Evolutionary conservation across 1,140 invertebrate species (phyloP), one percentile per base, ranked within the genome.

Genomic region (Parasteatoda tepidariorum): DNA sequence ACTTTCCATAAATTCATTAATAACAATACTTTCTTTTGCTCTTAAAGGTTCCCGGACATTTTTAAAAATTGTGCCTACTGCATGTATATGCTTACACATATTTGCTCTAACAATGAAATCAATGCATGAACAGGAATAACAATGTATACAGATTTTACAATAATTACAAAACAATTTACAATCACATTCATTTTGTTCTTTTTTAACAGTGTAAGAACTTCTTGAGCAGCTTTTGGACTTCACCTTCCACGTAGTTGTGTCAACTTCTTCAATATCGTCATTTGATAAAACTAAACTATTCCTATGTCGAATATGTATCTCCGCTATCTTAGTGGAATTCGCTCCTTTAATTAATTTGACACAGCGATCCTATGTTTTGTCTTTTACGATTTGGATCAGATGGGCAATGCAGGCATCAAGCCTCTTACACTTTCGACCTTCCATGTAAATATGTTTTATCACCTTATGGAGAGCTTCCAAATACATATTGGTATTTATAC

Each of bases 281-380:
- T 24, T 34, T 3, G 26, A 24, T n/a, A 68, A 34, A n/a, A 24
- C 41, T 15, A 24, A 18, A 59, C 41, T 59, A 57, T 68, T 33
- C 24, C 3, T 4, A 9, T 68, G 64, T 24, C 28, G 22, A 33
- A 34, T 13, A 26, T 68, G 31, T 4, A 34, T 38, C 18, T 68
- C 38, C 34, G 41, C 6, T 34, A 59, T 67, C 28, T 28, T 22
- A 48, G n/a, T 28, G 38, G 31, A 13, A 18, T 30, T 33, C n/a
- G 55, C 38, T 28, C 26, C 55, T 41, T 41, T 82, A 38, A n/a
- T 7, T 28, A 68, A 11, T 34, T 70, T 59, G 30, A 28, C 26
- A 11, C 92, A 68, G 89, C 91, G 84, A 91, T 93, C 28, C 26
- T 59, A 70, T 92, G 92, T 84, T 94, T 93, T 0, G 86, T 91